These are phyloP conservation scores for Myopa testacea DNA, from an alignment of 2,888 invertebrate species.

Conservation along the genomic window DNA sequence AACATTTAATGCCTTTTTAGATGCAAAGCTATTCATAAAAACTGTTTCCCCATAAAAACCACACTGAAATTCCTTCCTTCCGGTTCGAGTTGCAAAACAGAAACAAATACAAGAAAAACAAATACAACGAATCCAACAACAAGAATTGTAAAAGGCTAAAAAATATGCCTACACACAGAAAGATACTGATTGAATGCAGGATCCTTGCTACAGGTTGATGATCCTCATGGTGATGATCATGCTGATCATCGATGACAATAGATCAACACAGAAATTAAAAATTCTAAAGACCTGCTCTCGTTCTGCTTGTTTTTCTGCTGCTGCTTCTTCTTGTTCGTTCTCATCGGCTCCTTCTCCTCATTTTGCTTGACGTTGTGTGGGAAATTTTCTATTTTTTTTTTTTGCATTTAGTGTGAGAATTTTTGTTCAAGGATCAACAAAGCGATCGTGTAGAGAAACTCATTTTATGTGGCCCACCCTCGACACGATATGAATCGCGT, in stretches of 20 bases:
- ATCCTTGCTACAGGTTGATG: slow-evolving; percentile 33
- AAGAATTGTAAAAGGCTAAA: not conserved
- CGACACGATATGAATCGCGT: slow-evolving; percentile 25
- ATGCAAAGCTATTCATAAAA: slow-evolving; percentile 1
- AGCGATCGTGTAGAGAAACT: slow-evolving; percentile 11
- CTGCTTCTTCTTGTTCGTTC: not conserved
- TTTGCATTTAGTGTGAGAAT: slow-evolving; percentile 32
- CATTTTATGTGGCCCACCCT: slow-evolving; percentile 32
- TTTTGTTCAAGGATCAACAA: not conserved
- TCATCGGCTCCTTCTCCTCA: not conserved
- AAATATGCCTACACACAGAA: not conserved
- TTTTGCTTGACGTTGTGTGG: slow-evolving; percentile 22
- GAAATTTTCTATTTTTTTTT: slow-evolving; percentile 17
- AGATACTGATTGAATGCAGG: not conserved
- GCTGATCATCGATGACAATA: slow-evolving; percentile 26
- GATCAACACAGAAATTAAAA: slow-evolving; percentile 28
- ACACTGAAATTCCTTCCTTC: slow-evolving; percentile 42
- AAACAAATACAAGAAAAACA: too few relatives aligned
- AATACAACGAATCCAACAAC: too few relatives aligned
- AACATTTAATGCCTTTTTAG: not conserved
- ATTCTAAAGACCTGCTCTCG: slow-evolving; percentile 19
- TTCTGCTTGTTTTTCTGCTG: not conserved
- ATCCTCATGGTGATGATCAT: slow-evolving; percentile 4
- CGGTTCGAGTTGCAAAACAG: slow-evolving; percentile 38
- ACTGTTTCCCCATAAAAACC: slow-evolving; percentile 40